Conservation (phyloP, 2,797 vertebrate species). For the Anas capensis region DNA sequence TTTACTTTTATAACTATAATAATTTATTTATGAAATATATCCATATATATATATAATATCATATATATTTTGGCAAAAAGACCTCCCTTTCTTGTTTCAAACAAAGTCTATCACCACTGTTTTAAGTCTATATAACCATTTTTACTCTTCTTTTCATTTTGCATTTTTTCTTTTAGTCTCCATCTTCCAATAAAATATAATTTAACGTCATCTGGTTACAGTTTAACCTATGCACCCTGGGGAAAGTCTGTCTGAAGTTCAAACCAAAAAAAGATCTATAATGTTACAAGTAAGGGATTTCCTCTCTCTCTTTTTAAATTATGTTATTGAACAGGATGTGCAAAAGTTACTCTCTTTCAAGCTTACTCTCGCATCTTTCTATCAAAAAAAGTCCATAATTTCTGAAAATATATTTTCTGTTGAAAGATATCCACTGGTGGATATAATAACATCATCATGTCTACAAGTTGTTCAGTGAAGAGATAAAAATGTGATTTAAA, state of each 20-base stretch:
- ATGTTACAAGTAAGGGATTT: background rate
- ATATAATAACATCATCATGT: background rate
- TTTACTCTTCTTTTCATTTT: background rate
- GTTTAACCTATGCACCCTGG: background rate
- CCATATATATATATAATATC: slow-evolving; percentile 70
- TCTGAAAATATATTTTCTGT: background rate
- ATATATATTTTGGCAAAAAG: slow-evolving; percentile 66
- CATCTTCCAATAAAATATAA: slow-evolving; percentile 48
- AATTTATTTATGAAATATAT: slow-evolving; percentile 77
- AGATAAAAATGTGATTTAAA: background rate
- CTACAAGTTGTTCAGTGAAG: background rate
- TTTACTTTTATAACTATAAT: slow-evolving; percentile 59
- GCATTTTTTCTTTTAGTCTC: slow-evolving; percentile 16
- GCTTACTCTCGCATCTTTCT: slow-evolving; percentile 16
- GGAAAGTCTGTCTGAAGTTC: background rate
- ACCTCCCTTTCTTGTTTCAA: slow-evolving; percentile 57
- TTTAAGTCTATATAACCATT: slow-evolving; percentile 34
- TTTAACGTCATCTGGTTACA: background rate
- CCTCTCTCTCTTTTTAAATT: slow-evolving; percentile 59
- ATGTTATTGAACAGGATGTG: slow-evolving; percentile 21
- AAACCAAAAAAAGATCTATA: background rate
- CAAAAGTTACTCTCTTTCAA: background rate
- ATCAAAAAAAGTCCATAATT: slow-evolving; percentile 22
- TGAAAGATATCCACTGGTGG: background rate
- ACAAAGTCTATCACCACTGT: background rate